These are phyloP conservation scores for Myotis yumanensis DNA, from an alignment of 2,113 vertebrate species.

Conservation along the genomic window DNA sequence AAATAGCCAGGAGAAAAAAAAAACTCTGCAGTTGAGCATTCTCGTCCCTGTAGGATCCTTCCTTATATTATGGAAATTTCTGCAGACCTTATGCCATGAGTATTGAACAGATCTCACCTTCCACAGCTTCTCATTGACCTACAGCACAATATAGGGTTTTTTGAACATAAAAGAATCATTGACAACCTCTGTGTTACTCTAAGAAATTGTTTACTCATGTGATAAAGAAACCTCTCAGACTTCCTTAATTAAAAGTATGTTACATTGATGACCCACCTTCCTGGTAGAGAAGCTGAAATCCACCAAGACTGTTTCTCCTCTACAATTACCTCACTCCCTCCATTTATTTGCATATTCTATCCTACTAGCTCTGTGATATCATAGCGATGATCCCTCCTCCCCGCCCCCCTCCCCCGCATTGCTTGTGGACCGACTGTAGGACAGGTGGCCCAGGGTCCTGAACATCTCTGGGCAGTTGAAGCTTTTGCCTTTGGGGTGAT, in stretches of 20 bases:
- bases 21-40: conserved; percentile 72
- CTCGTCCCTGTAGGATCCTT: conserved; percentile 81
- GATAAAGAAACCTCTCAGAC: conserved; percentile 74
- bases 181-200: conserved; percentile 81
- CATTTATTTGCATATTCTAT: background rate
- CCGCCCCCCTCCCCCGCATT: background rate
- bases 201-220: conserved; percentile 80
- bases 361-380: background rate
- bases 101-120: conserved; percentile 87
- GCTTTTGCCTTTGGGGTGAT: background rate
- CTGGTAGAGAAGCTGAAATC: conserved; percentile 55
- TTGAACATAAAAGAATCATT: conserved; percentile 86
- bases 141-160: conserved; percentile 79
- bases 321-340: background rate
- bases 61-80: conserved; percentile 86
- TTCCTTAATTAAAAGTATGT: conserved; percentile 78
- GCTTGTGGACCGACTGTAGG: background rate
- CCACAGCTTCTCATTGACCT: conserved; percentile 85
- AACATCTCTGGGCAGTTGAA: conserved; percentile 3
- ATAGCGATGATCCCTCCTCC: background rate
- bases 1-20: conserved; percentile 73
- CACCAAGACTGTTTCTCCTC: background rate
- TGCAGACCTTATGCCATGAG: conserved; percentile 84
- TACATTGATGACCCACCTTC: conserved; percentile 66
- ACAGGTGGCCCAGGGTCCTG: background rate